phyloP scores from a whole-genome alignment of 1,140 invertebrate genomes.

The Caligus rogercresseyi region DNA sequence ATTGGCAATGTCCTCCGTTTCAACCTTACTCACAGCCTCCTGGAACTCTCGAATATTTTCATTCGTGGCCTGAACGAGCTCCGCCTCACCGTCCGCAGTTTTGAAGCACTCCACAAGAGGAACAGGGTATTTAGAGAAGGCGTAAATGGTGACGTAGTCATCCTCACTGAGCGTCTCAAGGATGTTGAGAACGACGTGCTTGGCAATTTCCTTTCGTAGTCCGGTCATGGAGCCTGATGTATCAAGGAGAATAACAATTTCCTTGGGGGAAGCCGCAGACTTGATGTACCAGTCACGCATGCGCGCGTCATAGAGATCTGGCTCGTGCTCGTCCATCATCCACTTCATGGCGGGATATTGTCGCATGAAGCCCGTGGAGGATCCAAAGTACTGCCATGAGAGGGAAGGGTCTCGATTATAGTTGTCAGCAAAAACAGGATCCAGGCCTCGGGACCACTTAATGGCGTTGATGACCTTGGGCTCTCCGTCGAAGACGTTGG shows the following conservation, averaged over 20 bases:
- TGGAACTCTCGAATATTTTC: constrained; percentile 70
- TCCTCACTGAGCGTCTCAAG: constrained; percentile 92
- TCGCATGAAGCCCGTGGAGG: constrained; percentile 69
- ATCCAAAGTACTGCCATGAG: constrained; percentile 91
- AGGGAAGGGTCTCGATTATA: constrained; percentile 65
- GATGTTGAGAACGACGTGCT: constrained; percentile 68
- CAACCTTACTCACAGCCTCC: constrained; percentile 37
- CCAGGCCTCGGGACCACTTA: constrained; percentile 64
- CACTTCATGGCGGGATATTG: constrained; percentile 61
- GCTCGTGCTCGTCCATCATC: constrained; percentile 29
- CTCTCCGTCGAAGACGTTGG: constrained; percentile 73
- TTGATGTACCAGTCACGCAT: constrained; percentile 85
- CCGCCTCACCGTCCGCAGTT: constrained; percentile 2
- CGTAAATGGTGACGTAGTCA: constrained; percentile 85
- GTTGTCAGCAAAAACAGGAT: constrained; percentile 66
- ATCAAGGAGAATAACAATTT: constrained; percentile 87
- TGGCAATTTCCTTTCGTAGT: constrained; percentile 72
- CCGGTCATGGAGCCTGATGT: constrained; percentile 90
- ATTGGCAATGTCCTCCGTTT: constrained; percentile 75
- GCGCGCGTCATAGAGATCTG: constrained; percentile 68
- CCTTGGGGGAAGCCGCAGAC: constrained; percentile 90
- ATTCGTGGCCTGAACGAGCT: constrained; percentile 50
- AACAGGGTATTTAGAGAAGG: constrained; percentile 44
- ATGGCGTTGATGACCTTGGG: constrained; percentile 50
- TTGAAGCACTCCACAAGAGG: constrained; percentile 60